phyloP scores from a whole-genome alignment of 92 coral and sea anemone species.

The Nematostella vectensis region DNA sequence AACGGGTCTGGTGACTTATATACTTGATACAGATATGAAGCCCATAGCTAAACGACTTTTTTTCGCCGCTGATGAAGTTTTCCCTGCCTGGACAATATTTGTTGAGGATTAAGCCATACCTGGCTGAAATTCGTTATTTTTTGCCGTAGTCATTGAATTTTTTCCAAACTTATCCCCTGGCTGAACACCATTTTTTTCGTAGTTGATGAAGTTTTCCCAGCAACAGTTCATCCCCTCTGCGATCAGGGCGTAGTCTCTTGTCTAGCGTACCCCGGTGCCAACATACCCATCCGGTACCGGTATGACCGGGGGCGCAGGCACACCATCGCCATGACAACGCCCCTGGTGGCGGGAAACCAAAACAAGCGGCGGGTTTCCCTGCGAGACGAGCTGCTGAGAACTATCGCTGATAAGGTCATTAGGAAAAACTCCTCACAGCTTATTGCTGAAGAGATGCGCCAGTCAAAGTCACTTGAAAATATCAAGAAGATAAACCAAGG shows the following conservation, averaged over 20 bases:
- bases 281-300: slow-evolving; percentile 14
- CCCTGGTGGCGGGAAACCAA: background rate
- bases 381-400: slow-evolving; percentile 43
- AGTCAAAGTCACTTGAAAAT: slow-evolving; percentile 21
- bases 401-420: slow-evolving; percentile 38
- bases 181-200: too few species aligned
- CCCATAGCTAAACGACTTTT: too few species aligned
- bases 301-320: slow-evolving; percentile 30
- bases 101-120: too few species aligned
- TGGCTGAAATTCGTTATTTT: too few species aligned
- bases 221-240: slow-evolving; percentile 8
- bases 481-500: slow-evolving; percentile 26
- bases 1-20: too few species aligned
- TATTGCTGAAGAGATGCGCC: slow-evolving; percentile 26
- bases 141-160: too few species aligned
- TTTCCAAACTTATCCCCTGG: too few species aligned
- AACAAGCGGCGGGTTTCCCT: slow-evolving; percentile 22
- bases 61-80: too few species aligned
- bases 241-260: slow-evolving; percentile 13
- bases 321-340: slow-evolving; percentile 4
- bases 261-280: slow-evolving; percentile 21
- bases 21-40: too few species aligned
- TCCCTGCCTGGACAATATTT: too few species aligned
- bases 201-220: slow-evolving; percentile 27
- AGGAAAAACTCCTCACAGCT: slow-evolving; percentile 22